Conservation (phyloP, 2,888 invertebrate genomes). For the Leucophenga maculata region DNA sequence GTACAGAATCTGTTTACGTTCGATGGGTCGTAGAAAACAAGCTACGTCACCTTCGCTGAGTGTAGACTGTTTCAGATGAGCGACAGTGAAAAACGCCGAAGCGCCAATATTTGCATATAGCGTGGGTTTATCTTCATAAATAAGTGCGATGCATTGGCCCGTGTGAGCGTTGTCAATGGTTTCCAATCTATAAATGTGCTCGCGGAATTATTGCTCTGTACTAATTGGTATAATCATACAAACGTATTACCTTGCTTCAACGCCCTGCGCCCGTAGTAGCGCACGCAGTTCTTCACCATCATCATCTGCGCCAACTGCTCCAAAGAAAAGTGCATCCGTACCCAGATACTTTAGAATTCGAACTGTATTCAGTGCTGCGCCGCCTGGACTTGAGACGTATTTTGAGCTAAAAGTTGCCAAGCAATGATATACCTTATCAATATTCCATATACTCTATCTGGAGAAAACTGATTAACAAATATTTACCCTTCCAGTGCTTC, state of each 20-base stretch:
- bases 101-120: conserved; percentile 76
- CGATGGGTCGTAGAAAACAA: conserved; percentile 58
- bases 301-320: conserved; percentile 74
- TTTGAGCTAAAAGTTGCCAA: conserved; percentile 37
- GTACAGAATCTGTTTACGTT: conserved; percentile 72
- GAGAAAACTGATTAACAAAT: not conserved
- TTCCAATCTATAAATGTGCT: conserved; percentile 57
- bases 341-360: conserved; percentile 71
- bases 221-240: not conserved
- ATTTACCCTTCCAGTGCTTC: conserved; percentile 57
- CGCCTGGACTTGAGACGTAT: conserved; percentile 67
- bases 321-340: conserved; percentile 73
- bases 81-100: conserved; percentile 71
- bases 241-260: conserved; percentile 69
- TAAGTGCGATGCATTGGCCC: conserved; percentile 74
- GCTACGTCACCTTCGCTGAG: conserved; percentile 41
- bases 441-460: not conserved
- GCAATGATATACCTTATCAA: too few relatives aligned
- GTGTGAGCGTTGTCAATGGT: conserved; percentile 69
- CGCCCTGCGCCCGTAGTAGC: conserved; percentile 69
- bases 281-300: conserved; percentile 70
- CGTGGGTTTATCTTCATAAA: conserved; percentile 72
- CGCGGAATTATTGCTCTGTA: not conserved
- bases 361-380: conserved; percentile 74
- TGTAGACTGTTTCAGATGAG: conserved; percentile 60